Conservation (phyloP, 2,113 vertebrate genomes). For the Toxotes chatareus region DNA sequence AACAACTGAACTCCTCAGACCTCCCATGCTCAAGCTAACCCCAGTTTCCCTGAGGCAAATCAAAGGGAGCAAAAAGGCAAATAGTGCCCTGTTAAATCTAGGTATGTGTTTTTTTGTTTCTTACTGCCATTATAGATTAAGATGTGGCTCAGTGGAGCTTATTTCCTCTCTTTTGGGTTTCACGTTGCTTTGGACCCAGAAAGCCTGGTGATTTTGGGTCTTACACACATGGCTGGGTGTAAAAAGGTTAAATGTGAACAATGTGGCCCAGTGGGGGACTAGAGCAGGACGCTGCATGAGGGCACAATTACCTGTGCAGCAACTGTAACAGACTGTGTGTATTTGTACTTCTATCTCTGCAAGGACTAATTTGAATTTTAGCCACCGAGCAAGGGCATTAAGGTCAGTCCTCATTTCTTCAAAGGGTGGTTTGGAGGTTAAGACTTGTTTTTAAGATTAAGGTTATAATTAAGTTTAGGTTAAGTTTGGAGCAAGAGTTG, state of each 20-base stretch:
- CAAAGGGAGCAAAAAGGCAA: conserved; percentile 16
- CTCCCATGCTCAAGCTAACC: conserved; percentile 18
- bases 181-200: conserved; percentile 24
- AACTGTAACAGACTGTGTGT: not conserved
- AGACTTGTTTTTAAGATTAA: conserved; percentile 21
- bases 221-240: conserved; percentile 34
- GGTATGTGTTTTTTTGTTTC: conserved; percentile 1
- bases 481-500: conserved; percentile 15
- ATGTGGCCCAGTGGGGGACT: conserved; percentile 19
- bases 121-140: conserved; percentile 31
- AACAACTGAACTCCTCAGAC: conserved; percentile 14
- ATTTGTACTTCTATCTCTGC: not conserved
- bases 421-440: not conserved
- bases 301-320: conserved; percentile 15
- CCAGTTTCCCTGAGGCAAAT: conserved; percentile 3
- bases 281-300: not conserved
- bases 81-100: not conserved
- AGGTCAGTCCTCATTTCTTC: not conserved
- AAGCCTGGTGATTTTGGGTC: conserved; percentile 30
- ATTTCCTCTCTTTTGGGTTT: conserved; percentile 39
- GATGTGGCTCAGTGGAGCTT: conserved; percentile 40
- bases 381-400: not conserved
- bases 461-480: conserved; percentile 37
- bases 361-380: not conserved
- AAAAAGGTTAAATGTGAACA: conserved; percentile 67